Conservation (phyloP, 2,888 invertebrate species). For the Azorinus chamasolen region DNA sequence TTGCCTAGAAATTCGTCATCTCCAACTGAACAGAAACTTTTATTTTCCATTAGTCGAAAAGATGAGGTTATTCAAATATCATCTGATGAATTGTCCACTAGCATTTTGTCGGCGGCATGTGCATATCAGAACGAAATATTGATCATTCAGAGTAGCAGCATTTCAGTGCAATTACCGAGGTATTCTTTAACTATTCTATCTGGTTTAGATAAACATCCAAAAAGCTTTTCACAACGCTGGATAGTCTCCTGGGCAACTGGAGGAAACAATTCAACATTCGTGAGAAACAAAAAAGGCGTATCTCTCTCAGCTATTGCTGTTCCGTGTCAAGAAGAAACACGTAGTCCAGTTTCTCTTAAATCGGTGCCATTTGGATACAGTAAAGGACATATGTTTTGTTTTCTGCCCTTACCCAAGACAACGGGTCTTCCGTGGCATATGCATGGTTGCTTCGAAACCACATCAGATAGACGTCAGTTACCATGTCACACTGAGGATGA, state of each 20-base stretch:
- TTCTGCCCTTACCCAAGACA: conserved; percentile 80
- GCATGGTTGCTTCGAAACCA: conserved; percentile 82
- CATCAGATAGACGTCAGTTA: conserved; percentile 79
- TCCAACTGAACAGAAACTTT: neutral
- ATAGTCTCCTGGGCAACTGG: conserved; percentile 49
- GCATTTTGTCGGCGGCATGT: no score
- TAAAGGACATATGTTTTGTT: conserved; percentile 79
- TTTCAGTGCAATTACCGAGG: no score
- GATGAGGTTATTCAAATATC: no score
- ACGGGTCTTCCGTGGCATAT: conserved; percentile 78
- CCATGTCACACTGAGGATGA: conserved; percentile 76
- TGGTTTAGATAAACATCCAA: no score
- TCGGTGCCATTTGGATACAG: conserved; percentile 44
- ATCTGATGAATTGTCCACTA: no score
- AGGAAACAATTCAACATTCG: neutral
- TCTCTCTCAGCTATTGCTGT: conserved; percentile 79
- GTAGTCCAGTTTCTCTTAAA: conserved; percentile 2
- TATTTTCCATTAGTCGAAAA: neutral
- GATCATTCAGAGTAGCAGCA: no score
- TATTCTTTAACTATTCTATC: no score
- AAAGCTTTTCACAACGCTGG: conserved; percentile 6
- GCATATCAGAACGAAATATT: no score
- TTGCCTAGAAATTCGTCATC: conserved; percentile 44
- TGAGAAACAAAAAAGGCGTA: conserved; percentile 37
- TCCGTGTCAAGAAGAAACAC: conserved; percentile 23